A percentile compares a stretch with the other conserved stretches of the same genome.
These are phyloP conservation scores for Platycnemis pennipes DNA, from an alignment of 2,888 invertebrate species.

Conservation along the genomic window DNA sequence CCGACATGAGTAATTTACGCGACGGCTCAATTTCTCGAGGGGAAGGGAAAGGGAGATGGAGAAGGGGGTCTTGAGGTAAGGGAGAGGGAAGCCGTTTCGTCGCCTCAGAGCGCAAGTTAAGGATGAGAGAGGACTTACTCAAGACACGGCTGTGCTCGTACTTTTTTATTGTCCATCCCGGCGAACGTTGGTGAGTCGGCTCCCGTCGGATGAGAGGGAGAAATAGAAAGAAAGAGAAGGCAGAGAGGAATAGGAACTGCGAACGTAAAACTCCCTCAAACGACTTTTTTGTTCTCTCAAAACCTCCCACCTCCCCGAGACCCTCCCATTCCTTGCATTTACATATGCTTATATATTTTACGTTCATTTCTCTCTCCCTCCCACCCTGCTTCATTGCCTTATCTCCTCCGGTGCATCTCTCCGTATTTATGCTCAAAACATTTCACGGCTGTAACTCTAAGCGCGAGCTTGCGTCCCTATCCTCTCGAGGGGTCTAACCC, in stretches of 20 bases:
- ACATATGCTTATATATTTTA: constrained; percentile 28
- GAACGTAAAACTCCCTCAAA: background rate
- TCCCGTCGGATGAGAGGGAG: background rate
- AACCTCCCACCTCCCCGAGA: background rate
- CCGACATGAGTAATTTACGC: constrained; percentile 6
- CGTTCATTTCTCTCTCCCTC: background rate
- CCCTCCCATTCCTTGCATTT: background rate
- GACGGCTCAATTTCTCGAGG: background rate
- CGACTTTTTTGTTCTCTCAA: constrained; percentile 14
- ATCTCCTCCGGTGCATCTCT: background rate
- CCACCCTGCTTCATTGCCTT: background rate
- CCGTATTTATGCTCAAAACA: constrained; percentile 15
- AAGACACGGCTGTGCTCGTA: background rate
- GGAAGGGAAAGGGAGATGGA: background rate
- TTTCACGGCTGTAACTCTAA: constrained; percentile 13
- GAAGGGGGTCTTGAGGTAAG: background rate
- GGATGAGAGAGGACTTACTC: background rate
- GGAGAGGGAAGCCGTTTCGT: background rate
- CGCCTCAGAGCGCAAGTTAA: background rate
- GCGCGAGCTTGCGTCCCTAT: background rate
- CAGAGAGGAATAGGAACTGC: background rate
- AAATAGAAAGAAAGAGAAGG: background rate
- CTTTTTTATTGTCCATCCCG: background rate
- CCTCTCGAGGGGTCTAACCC: background rate
- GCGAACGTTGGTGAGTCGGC: background rate